Evolutionary conservation across 2,113 vertebrate species (phyloP), one percentile per base, ranked within the genome.

Genomic region (Dolichallabes microphthalmus): DNA sequence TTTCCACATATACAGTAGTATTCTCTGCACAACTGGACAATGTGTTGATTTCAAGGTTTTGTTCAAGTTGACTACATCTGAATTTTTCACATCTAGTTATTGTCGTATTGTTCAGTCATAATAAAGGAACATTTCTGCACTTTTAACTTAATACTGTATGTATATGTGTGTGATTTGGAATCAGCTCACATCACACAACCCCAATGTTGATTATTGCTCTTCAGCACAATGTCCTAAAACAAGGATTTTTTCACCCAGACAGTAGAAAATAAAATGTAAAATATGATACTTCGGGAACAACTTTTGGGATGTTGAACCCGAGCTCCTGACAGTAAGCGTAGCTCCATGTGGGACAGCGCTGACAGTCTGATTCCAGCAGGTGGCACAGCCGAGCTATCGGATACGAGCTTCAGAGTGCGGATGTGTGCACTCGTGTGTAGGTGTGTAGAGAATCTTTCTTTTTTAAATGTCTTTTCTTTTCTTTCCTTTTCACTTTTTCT

Each of bases 311-410:
- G 15, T 15, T 4, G 53, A 77, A 19, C 57, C 63, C 39, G 14
- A 66, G 53, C 25, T 71, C 30, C 14, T 69, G 35, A 58, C 53
- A 57, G 63, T 68, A 15, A 64, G 50, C 14, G 9, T 52, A 66
- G 55, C 75, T 50, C 39, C 2, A 6, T 64, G n/a, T 30, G 4
- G 39, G 58, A 60, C 12, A 0, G 30, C 45, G 22, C 57, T 61
- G 73, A 30, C 30, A 55, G 30, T 60, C 57, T 60, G 60, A 63
- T 35, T 45, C 83, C 83, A 85, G 87, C 55, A 85, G 87, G 35
- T 88, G 83, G 83, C 87, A 85, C 81, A 84, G 17, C 35, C 71
- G 87, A 88, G 83, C 87, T 85, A 60, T 64, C 61, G 53, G 35
- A 58, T 27, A 78, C 32, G 35, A 5, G 20, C 22, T 55, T n/a